These are phyloP conservation scores for Actinopyga echinites DNA, from an alignment of 53 echinoderm and acorn worm species.

Conservation along the genomic window DNA sequence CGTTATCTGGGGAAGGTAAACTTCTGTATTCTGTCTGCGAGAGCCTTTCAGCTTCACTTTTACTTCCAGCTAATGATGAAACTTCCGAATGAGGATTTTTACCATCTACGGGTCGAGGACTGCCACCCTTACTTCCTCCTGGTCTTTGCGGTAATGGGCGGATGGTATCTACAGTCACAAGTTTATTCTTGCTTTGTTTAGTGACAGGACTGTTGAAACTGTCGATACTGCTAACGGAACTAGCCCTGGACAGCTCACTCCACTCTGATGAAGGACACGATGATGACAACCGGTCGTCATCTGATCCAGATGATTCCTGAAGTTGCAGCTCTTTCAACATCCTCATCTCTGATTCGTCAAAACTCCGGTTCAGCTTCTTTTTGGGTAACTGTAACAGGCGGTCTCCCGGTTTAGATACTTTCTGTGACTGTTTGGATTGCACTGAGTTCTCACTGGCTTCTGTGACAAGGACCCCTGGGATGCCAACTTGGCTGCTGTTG, in stretches of 20 bases:
- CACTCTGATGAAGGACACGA: conserved; percentile 72
- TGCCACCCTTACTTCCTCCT: conserved; percentile 37
- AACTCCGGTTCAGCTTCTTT: conserved; percentile 70
- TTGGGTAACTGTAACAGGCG: conserved; percentile 32
- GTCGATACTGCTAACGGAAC: conserved; percentile 60
- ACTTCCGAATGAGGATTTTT: conserved; percentile 63
- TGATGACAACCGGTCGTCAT: conserved; percentile 67
- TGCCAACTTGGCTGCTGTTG: conserved; percentile 6
- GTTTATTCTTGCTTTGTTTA: conserved; percentile 24
- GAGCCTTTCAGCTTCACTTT: conserved; percentile 48
- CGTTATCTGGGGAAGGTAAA: conserved; percentile 79
- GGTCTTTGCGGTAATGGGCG: conserved; percentile 82
- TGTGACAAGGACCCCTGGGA: conserved; percentile 65
- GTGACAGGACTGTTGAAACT: conserved; percentile 43
- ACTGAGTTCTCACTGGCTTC: conserved; percentile 56
- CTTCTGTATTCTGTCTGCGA: conserved; percentile 53
- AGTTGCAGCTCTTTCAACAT: conserved; percentile 43
- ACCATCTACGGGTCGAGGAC: conserved; percentile 58
- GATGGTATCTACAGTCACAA: conserved; percentile 66
- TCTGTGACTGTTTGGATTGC: conserved; percentile 18
- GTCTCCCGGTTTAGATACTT: background rate
- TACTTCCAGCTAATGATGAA: conserved; percentile 58
- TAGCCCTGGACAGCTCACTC: conserved; percentile 60
- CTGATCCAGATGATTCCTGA: conserved; percentile 60
- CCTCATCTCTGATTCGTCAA: conserved; percentile 73